Percentiles rank a stretch among this genome's conserved stretches.
phyloP scores from a whole-genome alignment of 2,888 invertebrate species.

The Hirtodrosophila cameraria region DNA sequence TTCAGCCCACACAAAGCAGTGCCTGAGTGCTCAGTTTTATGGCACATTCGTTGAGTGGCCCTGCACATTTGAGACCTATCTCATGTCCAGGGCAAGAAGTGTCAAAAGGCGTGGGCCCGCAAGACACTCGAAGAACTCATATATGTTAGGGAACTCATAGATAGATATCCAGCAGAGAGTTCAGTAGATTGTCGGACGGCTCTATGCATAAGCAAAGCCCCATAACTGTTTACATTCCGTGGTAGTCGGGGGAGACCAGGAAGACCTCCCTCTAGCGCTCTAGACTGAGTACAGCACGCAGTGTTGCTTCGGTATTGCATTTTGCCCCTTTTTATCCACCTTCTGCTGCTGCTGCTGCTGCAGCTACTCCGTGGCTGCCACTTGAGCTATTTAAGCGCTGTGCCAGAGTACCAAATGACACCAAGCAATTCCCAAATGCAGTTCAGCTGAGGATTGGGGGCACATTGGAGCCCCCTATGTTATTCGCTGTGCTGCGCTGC shows the following conservation, averaged over 20 bases:
- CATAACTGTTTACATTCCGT: conserved; percentile 36
- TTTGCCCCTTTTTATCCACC: conserved; percentile 1
- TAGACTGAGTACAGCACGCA: conserved; percentile 10
- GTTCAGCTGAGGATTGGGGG: conserved; percentile 9
- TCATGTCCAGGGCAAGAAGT: conserved; percentile 29
- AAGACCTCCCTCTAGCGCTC: conserved; percentile 26
- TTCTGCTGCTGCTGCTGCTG: conserved; percentile 3
- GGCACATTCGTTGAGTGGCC: conserved; percentile 30
- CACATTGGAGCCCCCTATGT: conserved; percentile 5
- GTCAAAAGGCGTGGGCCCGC: conserved; percentile 46
- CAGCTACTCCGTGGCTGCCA: conserved; percentile 34
- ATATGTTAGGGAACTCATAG: conserved; percentile 22
- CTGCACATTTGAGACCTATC: conserved; percentile 24
- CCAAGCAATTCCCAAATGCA: conserved; percentile 9
- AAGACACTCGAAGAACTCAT: conserved; percentile 34
- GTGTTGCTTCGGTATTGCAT: conserved; percentile 9
- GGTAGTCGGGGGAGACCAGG: neutral
- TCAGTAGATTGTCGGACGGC: conserved; percentile 12
- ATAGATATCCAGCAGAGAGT: conserved; percentile 2
- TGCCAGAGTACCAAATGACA: conserved; percentile 58
- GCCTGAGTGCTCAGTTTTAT: conserved; percentile 32
- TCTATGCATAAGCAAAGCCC: conserved; percentile 1
- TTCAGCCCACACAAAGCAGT: conserved; percentile 36
- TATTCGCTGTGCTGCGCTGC: neutral
- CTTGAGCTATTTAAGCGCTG: conserved; percentile 65